Evolutionary conservation across 2,888 invertebrate genomes (phyloP).

Genomic region (Eristalis arbustorum): DNA sequence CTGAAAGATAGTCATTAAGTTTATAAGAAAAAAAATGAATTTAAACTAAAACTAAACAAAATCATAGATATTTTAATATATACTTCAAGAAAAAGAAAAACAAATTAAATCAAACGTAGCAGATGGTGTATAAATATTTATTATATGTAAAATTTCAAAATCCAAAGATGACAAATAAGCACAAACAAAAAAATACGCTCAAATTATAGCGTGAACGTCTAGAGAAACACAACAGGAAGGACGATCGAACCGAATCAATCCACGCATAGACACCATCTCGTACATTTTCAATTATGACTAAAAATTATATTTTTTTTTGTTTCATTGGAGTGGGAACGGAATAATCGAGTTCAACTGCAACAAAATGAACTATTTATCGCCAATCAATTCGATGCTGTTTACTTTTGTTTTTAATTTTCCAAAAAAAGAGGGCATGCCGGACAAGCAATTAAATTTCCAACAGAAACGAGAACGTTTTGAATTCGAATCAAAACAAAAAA

Average conservation of each 20-base stretch:
- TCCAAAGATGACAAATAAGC: conserved; percentile 10
- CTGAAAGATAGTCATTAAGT: conserved; percentile 28
- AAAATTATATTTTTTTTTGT: background rate
- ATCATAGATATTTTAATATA: conserved; percentile 27
- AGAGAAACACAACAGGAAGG: background rate
- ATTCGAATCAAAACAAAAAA: conserved; percentile 3
- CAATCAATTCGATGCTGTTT: background rate
- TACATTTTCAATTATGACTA: background rate
- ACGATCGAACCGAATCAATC: background rate
- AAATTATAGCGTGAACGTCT: background rate
- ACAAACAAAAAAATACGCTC: conserved; percentile 9
- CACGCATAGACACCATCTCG: background rate
- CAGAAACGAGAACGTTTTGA: background rate
- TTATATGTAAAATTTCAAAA: background rate
- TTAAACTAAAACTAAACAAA: conserved; percentile 7
- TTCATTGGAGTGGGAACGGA: background rate
- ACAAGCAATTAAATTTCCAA: background rate
- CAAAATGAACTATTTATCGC: background rate
- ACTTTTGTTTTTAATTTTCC: background rate
- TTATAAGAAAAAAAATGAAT: conserved; percentile 28
- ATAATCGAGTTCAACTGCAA: background rate
- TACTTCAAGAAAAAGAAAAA: conserved; percentile 12
- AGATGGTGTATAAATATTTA: conserved; percentile 13
- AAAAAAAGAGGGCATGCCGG: background rate
- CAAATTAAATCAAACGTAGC: background rate